Conservation (phyloP, 2,888 invertebrate species). For the Cephalotes varians region DNA sequence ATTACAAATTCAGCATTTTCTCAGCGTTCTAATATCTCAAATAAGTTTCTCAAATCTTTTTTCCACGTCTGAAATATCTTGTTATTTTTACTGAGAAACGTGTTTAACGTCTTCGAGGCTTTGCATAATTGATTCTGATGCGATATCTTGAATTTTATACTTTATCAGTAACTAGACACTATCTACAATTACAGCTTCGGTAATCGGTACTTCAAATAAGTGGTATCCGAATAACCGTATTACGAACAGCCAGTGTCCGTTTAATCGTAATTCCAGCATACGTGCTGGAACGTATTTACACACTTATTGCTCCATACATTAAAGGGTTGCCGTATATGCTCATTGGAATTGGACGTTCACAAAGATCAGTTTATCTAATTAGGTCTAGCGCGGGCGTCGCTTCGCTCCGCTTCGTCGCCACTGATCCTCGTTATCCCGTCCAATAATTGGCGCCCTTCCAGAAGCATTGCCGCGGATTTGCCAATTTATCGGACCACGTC, state of each 20-base stretch:
- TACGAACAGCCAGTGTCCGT: slow-evolving; percentile 10
- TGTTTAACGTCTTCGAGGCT: neutral
- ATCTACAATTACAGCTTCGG: slow-evolving; percentile 10
- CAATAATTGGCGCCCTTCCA: slow-evolving; percentile 76
- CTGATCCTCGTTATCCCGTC: slow-evolving; percentile 75
- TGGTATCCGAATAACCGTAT: slow-evolving; percentile 44
- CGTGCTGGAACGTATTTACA: slow-evolving; percentile 53
- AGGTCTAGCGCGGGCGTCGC: slow-evolving; percentile 62
- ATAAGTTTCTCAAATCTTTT: neutral
- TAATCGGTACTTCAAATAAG: slow-evolving; percentile 40
- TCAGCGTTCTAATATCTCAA: neutral
- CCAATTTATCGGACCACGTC: slow-evolving; percentile 70
- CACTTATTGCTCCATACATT: slow-evolving; percentile 52
- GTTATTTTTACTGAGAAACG: neutral
- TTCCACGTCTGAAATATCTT: neutral
- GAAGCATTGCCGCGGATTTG: slow-evolving; percentile 63
- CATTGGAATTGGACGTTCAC: slow-evolving; percentile 61
- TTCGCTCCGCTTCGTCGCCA: slow-evolving; percentile 68
- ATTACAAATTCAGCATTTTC: neutral
- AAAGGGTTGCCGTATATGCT: slow-evolving; percentile 33
- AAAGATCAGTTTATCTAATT: slow-evolving; percentile 75
- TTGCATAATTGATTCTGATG: neutral
- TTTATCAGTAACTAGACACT: neutral
- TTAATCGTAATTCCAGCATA: slow-evolving; percentile 37
- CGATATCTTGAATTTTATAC: neutral